Conservation (phyloP, 2,888 invertebrate species). For the Volucella inanis region DNA sequence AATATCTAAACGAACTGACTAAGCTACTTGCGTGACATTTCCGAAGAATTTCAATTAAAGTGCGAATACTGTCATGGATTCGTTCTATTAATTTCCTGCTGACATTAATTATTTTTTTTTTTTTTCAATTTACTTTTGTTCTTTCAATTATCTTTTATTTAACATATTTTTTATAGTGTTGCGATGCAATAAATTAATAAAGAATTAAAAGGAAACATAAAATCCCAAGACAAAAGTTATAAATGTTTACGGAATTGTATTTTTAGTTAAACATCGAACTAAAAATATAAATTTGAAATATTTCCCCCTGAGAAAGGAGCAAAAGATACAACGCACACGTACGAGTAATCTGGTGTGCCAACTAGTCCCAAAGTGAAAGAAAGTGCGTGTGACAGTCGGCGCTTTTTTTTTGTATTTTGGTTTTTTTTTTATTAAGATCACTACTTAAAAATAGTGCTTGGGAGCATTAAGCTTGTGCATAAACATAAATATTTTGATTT, state of each 20-base stretch:
- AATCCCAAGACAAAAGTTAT: conserved; percentile 27
- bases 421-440: not conserved
- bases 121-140: conserved; percentile 2
- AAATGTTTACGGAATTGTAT: conserved; percentile 65
- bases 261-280: conserved; percentile 60
- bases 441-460: conserved; percentile 67
- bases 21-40: conserved; percentile 26
- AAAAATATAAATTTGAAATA: conserved; percentile 56
- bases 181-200: conserved; percentile 31
- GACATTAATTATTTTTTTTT: conserved; percentile 17
- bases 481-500: conserved; percentile 67
- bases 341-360: conserved; percentile 23
- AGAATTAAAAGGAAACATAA: conserved; percentile 15
- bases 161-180: conserved; percentile 43
- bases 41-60: conserved; percentile 37
- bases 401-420: conserved; percentile 26
- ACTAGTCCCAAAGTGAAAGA: conserved; percentile 41
- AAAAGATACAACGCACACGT: conserved; percentile 40
- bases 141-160: conserved; percentile 37
- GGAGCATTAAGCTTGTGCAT: conserved; percentile 52
- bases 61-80: not conserved
- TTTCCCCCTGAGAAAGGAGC: conserved; percentile 42
- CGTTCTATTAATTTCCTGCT: conserved; percentile 17
- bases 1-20: conserved; percentile 40
- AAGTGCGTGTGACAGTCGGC: conserved; percentile 59